Conservation (phyloP, 1,140 invertebrate species). For the Hycleus phaleratus region DNA sequence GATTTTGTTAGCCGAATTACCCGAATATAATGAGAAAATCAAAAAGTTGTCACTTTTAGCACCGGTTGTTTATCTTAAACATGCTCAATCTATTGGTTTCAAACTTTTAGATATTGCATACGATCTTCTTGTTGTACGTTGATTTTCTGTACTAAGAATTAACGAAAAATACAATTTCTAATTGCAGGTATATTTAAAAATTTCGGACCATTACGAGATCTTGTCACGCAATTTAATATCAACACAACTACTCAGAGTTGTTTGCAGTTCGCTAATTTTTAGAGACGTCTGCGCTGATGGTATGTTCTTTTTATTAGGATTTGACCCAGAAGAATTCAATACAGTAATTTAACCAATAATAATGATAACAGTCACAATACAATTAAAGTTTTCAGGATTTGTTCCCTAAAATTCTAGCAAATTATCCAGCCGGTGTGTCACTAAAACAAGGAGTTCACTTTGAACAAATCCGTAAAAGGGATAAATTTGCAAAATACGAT, state of each 20-base stretch:
- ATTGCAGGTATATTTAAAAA: too few relatives aligned
- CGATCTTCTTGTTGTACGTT: too few relatives aligned
- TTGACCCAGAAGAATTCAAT: slow-evolving; percentile 63
- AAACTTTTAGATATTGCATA: too few relatives aligned
- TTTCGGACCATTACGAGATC: slow-evolving; percentile 46
- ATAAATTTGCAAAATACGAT: slow-evolving; percentile 59
- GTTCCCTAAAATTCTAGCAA: slow-evolving; percentile 60
- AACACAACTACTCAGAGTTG: slow-evolving; percentile 19
- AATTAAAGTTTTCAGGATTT: too few relatives aligned
- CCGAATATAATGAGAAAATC: slow-evolving; percentile 48
- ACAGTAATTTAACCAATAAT: slow-evolving; percentile 33
- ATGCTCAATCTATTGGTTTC: slow-evolving; percentile 50
- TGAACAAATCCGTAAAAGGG: slow-evolving; percentile 51
- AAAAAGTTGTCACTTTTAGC: slow-evolving; percentile 59
- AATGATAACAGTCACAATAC: too few relatives aligned
- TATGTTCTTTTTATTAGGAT: slow-evolving; percentile 57
- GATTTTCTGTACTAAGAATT: too few relatives aligned
- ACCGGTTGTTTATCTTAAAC: slow-evolving; percentile 62
- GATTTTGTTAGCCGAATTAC: slow-evolving; percentile 43
- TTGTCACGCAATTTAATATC: slow-evolving; percentile 43
- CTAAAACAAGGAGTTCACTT: slow-evolving; percentile 67
- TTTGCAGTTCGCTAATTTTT: slow-evolving; percentile 46
- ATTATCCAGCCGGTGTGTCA: slow-evolving; percentile 76
- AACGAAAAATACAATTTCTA: too few relatives aligned
- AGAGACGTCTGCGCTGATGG: slow-evolving; percentile 59